Evolutionary conservation across 2,113 vertebrate species (phyloP), one percentile per base, ranked within the genome.

Genomic region (Acrocephalus arundinaceus): DNA sequence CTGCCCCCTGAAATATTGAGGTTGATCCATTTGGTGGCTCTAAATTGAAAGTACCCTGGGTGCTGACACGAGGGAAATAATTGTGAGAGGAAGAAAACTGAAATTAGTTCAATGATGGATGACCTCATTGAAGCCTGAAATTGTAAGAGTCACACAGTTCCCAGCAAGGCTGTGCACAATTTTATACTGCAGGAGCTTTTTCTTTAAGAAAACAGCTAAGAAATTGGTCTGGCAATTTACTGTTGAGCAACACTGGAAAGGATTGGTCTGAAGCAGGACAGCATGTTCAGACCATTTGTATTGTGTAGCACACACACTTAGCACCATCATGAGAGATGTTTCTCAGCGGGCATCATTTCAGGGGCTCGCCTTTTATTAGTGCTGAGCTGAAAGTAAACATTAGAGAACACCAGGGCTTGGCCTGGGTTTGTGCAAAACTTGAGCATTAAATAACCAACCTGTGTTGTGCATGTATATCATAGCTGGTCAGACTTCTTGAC

Each of bases 81-180:
- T 82, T 85, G 83, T 57, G 73, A 89, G 61, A 90, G 52, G 68
- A 85, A 93, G 75, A 96, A 89, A 84, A 61, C 72, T 68, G 79
- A 95, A 95, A 96, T 94, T 68, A 95, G 57, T 78, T 78, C 61
- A 33, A 12, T 93, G 94, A 96, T 68, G 31, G 88, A 92, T 90
- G 73, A 93, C 65, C 31, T 80, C 52, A 92, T 54, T 72, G 90
- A 90, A 94, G 83, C 68, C 86, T 90, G 57, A 89, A 93, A 89
- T 58, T 84, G 52, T 90, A 75, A 71, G 77, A 95, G 83, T 87
- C 54, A 30, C 85, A 87, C 35, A 68, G 75, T 89, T 95, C 25
- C 57, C 73, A 93, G 76, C 76, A 92, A 78, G 68, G 20, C 52
- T 52, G 68, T 65, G 37, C 20, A 65, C 28, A 39, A 67, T 94